Evolutionary conservation across 64 coral and sea anemone genomes (phyloP).

Genomic region (Platygyra sinensis): DNA sequence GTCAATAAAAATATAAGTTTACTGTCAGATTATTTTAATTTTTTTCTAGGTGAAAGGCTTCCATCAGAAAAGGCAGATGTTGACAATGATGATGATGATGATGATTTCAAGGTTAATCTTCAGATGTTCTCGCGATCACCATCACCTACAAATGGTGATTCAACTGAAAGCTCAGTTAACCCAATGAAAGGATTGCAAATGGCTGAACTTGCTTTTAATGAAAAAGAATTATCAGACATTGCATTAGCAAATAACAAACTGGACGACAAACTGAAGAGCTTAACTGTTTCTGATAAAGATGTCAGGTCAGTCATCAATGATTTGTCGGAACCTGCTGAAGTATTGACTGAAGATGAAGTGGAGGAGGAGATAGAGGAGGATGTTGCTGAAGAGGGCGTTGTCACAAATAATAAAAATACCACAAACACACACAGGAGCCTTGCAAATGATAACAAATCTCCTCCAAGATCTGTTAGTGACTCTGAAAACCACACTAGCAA

Average conservation of each 20-base stretch:
- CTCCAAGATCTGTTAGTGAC: slow-evolving; percentile 34
- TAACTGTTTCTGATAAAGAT: slow-evolving; percentile 34
- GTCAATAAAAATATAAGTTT: too few relatives aligned
- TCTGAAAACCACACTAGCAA: slow-evolving; percentile 35
- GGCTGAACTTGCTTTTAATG: slow-evolving; percentile 79
- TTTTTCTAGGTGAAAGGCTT: slow-evolving; percentile 24
- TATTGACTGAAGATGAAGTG: slow-evolving; percentile 87
- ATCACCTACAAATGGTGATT: slow-evolving; percentile 44
- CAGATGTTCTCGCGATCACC: slow-evolving; percentile 61
- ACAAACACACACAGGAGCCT: slow-evolving; percentile 16
- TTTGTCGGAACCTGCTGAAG: slow-evolving; percentile 52
- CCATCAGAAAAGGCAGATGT: slow-evolving; percentile 19
- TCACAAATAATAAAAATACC: background rate
- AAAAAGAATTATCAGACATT: slow-evolving; percentile 53
- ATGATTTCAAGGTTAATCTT: slow-evolving; percentile 95
- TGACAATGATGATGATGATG: slow-evolving; percentile 67
- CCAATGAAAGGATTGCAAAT: slow-evolving; percentile 87
- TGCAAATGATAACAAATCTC: slow-evolving; percentile 22
- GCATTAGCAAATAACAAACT: slow-evolving; percentile 66
- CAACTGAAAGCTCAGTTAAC: slow-evolving; percentile 69
- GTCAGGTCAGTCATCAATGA: slow-evolving; percentile 44
- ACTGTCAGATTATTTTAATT: background rate
- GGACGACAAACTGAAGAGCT: slow-evolving; percentile 24
- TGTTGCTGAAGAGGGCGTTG: slow-evolving; percentile 15
- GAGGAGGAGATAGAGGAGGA: slow-evolving; percentile 90